Evolutionary conservation across 2,113 vertebrate genomes (phyloP), one percentile per base, ranked within the genome.

Genomic region (Saguinus midas): DNA sequence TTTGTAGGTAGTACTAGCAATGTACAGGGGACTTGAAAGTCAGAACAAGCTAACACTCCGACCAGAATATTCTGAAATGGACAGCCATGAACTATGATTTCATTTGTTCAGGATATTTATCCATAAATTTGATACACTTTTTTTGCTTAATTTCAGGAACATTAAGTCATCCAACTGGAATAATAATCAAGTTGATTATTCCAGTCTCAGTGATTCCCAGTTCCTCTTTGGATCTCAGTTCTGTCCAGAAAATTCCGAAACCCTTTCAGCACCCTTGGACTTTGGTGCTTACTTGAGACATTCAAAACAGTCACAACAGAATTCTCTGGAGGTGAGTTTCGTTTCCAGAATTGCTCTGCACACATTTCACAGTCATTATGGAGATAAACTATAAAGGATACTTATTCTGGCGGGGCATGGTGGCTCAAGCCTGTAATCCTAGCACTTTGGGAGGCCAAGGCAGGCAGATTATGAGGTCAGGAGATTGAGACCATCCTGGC

Each of bases 171-270:
- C 98, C 64, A 91, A 45, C 94, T 98, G 98, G 96, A 99, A 97
- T 96, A 98, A 79, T 8, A 79, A 97, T 87, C 98, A 98, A 75
- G 99, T 98, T 37, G 99, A 99, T 90, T 98, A 98, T 94, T 99
- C 99, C 0, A 99, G 98, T 75, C 96, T 99, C 95, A 99, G 99
- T 10, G 99, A 99, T 82, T 99, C 99, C 16, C 99, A 99, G 98
- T 98, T 99, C 95, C 99, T 99, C 93, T 99, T 99, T 68, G 99
- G 99, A 90, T 99, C 99, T 81, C 99, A 99, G 98, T 99, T 99
- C 97, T 99, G 99, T 98, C 98, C 86, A 0, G 99, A 99, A 76
- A 99, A 98, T 17, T 98, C 98, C 87, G 99, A 99, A 96, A 96
- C 80, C 0, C 75, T 98, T 55, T 99, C 98, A 37, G 98, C 98